phyloP scores from a whole-genome alignment of 2,113 vertebrate species.

The Haplochromis vanheusdeni region DNA sequence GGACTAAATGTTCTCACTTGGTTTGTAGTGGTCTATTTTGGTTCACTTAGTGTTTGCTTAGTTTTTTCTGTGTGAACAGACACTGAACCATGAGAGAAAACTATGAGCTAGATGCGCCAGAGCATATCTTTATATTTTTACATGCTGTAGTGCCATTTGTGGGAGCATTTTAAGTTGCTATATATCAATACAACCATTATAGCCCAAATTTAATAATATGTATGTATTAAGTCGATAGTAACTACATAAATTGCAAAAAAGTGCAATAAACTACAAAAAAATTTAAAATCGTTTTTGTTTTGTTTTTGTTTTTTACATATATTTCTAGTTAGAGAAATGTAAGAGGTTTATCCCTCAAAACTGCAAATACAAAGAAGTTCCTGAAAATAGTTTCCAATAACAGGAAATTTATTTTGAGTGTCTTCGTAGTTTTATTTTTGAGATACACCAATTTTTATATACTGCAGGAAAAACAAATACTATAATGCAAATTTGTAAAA shows the following conservation, averaged over 20 bases:
- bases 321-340: neutral
- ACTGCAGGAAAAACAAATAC: neutral
- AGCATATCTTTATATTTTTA: neutral
- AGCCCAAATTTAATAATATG: neutral
- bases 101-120: neutral
- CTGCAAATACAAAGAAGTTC: neutral
- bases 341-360: neutral
- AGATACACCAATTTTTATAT: neutral
- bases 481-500: neutral
- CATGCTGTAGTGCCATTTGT: neutral
- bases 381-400: neutral
- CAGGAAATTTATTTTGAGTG: neutral
- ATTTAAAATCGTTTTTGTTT: fast-evolving
- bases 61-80: neutral
- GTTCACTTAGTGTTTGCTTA: neutral
- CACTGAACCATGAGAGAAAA: neutral
- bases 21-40: neutral
- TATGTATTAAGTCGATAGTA: neutral
- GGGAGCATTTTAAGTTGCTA: neutral
- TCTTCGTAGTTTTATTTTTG: neutral
- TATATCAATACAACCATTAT: neutral
- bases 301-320: neutral
- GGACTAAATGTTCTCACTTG: neutral
- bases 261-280: neutral
- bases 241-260: neutral